Evolutionary conservation across 1,140 invertebrate genomes (phyloP), one percentile per base, ranked within the genome.

Genomic region (Scaptomyza hsui): DNA sequence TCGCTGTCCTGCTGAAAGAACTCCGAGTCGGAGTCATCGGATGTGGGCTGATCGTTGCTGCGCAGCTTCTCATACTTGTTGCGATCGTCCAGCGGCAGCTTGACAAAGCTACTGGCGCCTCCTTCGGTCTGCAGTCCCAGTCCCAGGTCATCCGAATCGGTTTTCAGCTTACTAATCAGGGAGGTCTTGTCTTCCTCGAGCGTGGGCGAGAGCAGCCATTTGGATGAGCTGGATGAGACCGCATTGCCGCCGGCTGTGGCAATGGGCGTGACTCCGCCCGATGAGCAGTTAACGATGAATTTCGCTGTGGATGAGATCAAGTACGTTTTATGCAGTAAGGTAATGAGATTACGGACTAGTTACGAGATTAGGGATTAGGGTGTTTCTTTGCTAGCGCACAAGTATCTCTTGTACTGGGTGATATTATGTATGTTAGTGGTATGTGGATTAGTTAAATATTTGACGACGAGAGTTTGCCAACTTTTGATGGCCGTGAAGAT

Each of bases 1-100:
- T 88, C 83, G 55, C 78, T 82, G 51, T 90, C 81, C 29, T 90
- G 89, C 47, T 79, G 75, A 65, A 86, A 86, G 59, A 78, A 86
- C 29, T 91, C 82, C 53, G 92, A 91, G 10, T 90, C 92, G 4
- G 93, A 93, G 56, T 94, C 93, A 56, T 94, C 94, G 2, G 94
- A 94, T 15, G 94, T 94, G 4, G 93, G 88, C 52, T 88, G 83
- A 47, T 93, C 93, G 62, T 94, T 95, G 61, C 92, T 92, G 1
- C 93, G 93, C n/a, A 96, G 90, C 79, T 96, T 96, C 73, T 96
- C 95, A 77, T 96, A 96, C 73, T 96, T 96, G n/a, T 95, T 95
- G 10, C 95, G 92, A 91, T 96, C 95, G 73, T 96, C 95, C 0
- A 94, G 70, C 0, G 95, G 95, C 0, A 94, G 92, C 68, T 93